Evolutionary conservation across 2,888 invertebrate species (phyloP).

Genomic region (Chirona hameri): DNA sequence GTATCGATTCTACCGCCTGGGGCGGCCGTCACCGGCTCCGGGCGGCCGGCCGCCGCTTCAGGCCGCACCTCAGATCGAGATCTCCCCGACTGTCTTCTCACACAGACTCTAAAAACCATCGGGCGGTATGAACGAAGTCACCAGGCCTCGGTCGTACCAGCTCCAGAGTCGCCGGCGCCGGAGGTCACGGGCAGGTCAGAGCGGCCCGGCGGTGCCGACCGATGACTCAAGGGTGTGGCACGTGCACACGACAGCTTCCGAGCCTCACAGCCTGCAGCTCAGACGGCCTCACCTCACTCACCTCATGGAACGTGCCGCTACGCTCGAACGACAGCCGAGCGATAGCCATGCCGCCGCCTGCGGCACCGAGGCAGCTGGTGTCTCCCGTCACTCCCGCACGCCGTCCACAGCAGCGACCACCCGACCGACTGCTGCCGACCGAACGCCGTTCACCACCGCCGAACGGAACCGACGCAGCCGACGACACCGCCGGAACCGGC

Average conservation of each 20-base stretch:
- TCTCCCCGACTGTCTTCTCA: too few relatives aligned
- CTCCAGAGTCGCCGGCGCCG: too few relatives aligned
- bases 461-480: background rate
- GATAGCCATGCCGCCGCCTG: background rate
- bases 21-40: background rate
- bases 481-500: background rate
- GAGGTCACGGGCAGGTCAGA: background rate
- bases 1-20: background rate
- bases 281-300: background rate
- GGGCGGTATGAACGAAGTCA: too few relatives aligned
- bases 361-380: background rate
- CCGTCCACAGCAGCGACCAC: background rate
- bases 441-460: background rate
- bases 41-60: background rate
- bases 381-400: background rate
- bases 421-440: background rate
- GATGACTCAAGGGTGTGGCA: too few relatives aligned
- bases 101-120: too few relatives aligned
- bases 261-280: background rate
- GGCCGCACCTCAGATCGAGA: background rate
- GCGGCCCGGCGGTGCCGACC: background rate
- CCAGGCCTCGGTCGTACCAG: too few relatives aligned
- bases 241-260: too few relatives aligned
- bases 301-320: background rate
- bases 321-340: background rate